phyloP scores from a whole-genome alignment of 2,888 invertebrate genomes.

The Orthosia gothica region DNA sequence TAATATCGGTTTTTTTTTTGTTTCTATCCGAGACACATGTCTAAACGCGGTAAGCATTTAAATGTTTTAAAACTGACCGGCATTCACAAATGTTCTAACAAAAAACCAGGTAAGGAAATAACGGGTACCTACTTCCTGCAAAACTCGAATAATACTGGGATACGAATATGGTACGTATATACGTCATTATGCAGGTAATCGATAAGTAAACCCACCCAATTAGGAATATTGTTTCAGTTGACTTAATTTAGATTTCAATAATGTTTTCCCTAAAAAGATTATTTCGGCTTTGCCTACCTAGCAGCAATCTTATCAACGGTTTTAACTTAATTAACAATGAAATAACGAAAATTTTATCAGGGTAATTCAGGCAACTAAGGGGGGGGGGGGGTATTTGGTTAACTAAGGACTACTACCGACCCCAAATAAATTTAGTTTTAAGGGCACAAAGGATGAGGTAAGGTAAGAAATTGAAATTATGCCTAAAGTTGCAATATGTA shows the following conservation, averaged over 20 bases:
- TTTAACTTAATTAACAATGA: slow-evolving; percentile 6
- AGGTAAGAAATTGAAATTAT: too few relatives aligned
- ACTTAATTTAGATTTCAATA: slow-evolving; percentile 7
- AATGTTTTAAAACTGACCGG: not conserved
- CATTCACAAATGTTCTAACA: not conserved
- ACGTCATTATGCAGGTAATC: not conserved
- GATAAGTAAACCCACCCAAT: not conserved
- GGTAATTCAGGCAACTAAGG: too few relatives aligned
- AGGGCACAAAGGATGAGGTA: too few relatives aligned
- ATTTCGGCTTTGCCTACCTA: not conserved
- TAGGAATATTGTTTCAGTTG: slow-evolving; percentile 3
- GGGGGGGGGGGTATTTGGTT: too few relatives aligned
- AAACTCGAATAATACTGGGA: too few relatives aligned
- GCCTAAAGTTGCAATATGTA: too few relatives aligned
- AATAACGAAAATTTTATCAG: not conserved
- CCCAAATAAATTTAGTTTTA: too few relatives aligned
- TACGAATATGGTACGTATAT: not conserved
- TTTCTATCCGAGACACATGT: not conserved
- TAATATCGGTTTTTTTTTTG: too few relatives aligned
- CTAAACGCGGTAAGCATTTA: not conserved
- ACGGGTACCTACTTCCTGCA: not conserved
- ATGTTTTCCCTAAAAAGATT: not conserved
- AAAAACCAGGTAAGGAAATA: slow-evolving; percentile 9
- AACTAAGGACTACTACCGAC: too few relatives aligned
- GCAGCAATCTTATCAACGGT: not conserved